These are phyloP conservation scores for Chaetodon trifascialis DNA, from an alignment of 2,113 vertebrate genomes.

Conservation along the genomic window DNA sequence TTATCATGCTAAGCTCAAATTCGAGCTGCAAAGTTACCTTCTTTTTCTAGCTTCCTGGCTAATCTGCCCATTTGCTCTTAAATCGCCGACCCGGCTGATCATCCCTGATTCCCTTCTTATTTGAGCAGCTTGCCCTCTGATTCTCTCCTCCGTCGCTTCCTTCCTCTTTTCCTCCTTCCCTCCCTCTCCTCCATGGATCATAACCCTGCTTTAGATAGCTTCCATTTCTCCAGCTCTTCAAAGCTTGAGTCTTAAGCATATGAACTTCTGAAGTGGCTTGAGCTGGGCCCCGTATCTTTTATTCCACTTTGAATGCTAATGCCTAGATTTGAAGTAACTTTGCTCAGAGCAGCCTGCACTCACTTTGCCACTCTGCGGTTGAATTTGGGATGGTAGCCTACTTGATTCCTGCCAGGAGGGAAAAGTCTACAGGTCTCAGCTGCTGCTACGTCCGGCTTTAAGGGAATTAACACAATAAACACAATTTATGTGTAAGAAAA, in stretches of 20 bases:
- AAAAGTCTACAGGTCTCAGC: constrained; percentile 22
- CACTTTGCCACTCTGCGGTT: constrained; percentile 36
- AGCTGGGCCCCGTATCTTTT: constrained; percentile 58
- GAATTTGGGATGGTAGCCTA: constrained; percentile 34
- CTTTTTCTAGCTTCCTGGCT: constrained; percentile 29
- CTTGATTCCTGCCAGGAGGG: constrained; percentile 20
- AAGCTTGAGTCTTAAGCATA: constrained; percentile 75
- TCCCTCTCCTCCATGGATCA: constrained; percentile 60
- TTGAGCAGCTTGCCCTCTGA: constrained; percentile 26
- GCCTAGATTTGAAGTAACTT: constrained; percentile 64
- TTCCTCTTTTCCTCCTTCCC: constrained; percentile 30
- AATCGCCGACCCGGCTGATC: constrained; percentile 55
- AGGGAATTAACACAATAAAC: constrained; percentile 20
- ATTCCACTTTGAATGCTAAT: constrained; percentile 74
- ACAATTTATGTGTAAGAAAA: background rate
- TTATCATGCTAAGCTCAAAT: constrained; percentile 37
- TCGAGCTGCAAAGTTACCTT: constrained; percentile 26
- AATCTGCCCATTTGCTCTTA: constrained; percentile 71
- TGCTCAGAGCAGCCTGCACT: constrained; percentile 36
- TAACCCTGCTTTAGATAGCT: constrained; percentile 78
- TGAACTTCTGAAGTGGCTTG: constrained; percentile 75
- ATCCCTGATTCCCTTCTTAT: constrained; percentile 34
- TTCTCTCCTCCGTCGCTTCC: constrained; percentile 28
- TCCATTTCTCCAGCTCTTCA: constrained; percentile 71
- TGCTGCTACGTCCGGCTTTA: constrained; percentile 1